Percentiles rank a stretch among this genome's conserved stretches.
These are phyloP conservation scores for Callipepla californica DNA, from an alignment of 2,113 vertebrate species.

Conservation along the genomic window DNA sequence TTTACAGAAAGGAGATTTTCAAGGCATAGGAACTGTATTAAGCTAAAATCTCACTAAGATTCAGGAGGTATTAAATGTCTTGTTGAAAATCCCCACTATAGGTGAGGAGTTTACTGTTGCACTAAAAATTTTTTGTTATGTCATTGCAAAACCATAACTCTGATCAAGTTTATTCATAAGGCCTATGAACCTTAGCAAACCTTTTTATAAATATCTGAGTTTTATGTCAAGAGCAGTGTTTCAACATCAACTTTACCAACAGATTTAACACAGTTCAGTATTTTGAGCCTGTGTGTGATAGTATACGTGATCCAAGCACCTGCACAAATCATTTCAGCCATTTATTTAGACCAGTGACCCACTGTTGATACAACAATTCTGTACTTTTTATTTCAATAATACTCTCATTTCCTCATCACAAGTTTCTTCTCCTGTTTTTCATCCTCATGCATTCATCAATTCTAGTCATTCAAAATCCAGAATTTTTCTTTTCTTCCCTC, in stretches of 20 bases:
- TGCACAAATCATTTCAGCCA: background rate
- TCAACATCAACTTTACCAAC: background rate
- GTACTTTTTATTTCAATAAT: background rate
- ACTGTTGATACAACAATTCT: slow-evolving; percentile 4
- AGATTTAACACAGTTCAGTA: slow-evolving; percentile 12
- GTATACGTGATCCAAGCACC: background rate
- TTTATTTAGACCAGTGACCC: background rate
- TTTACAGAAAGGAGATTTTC: background rate
- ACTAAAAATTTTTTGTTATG: background rate
- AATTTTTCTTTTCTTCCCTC: background rate
- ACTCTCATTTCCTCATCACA: background rate
- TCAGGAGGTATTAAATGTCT: background rate
- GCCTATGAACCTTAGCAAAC: slow-evolving; percentile 15
- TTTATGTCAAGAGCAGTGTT: slow-evolving; percentile 36
- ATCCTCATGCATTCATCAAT: background rate
- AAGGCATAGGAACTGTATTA: background rate
- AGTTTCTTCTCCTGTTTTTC: slow-evolving; percentile 2
- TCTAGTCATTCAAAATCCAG: background rate
- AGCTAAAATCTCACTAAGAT: background rate
- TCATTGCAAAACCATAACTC: slow-evolving; percentile 1
- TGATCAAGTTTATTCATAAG: slow-evolving; percentile 26
- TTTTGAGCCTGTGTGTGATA: background rate
- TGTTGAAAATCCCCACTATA: slow-evolving; percentile 9
- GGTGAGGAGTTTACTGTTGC: background rate
- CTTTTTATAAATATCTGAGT: slow-evolving; percentile 33